Evolutionary conservation across 2,113 vertebrate genomes (phyloP).

Genomic region (Andinoacara biseriatus): DNA sequence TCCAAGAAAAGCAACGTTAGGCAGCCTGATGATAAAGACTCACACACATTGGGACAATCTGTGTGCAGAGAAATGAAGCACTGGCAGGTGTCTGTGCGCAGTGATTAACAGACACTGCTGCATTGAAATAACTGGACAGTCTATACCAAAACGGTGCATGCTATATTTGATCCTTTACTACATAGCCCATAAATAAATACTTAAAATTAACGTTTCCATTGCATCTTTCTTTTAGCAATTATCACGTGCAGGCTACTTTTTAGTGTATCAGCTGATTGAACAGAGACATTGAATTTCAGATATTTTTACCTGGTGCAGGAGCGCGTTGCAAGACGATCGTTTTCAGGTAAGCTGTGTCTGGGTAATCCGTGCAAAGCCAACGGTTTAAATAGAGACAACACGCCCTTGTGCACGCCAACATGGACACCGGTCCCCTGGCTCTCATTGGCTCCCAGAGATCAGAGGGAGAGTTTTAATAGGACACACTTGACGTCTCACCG

Average conservation of each 20-base stretch:
- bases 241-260: not conserved
- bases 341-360: slow-evolving; percentile 46
- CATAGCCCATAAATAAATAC: not conserved
- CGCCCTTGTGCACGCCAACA: slow-evolving; percentile 65
- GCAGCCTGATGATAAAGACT: not conserved
- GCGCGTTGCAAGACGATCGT: slow-evolving; percentile 16
- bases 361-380: slow-evolving; percentile 23
- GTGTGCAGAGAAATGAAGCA: not conserved
- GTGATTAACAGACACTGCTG: not conserved
- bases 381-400: slow-evolving; percentile 75
- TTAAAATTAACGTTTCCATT: not conserved
- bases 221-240: not conserved
- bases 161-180: not conserved
- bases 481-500: not conserved
- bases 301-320: slow-evolving; percentile 59
- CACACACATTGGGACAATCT: not conserved
- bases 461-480: slow-evolving; percentile 49
- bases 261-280: not conserved
- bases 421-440: not conserved
- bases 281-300: not conserved
- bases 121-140: not conserved
- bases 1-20: not conserved
- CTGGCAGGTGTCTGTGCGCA: not conserved
- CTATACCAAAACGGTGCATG: slow-evolving; percentile 2
- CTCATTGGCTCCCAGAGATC: slow-evolving; percentile 65